Evolutionary conservation across 2,113 vertebrate species (phyloP).

Genomic region (Spilogale gracilis): DNA sequence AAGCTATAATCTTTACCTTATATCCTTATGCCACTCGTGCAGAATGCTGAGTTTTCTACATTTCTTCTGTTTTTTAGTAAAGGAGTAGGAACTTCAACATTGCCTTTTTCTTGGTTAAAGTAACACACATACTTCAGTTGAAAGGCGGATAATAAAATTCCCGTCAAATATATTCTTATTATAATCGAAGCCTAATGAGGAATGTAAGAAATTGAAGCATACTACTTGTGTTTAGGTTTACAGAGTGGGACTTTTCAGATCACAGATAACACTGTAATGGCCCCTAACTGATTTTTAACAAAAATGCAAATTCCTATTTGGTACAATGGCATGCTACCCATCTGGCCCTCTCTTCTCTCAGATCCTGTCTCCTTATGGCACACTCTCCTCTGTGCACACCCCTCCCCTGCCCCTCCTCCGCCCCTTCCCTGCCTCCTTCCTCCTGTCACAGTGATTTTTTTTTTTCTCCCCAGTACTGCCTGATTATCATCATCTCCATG

Average conservation of each 20-base stretch:
- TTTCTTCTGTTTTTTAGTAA: neutral
- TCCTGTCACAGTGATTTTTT: neutral
- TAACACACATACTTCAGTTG: neutral
- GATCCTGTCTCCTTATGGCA: rapidly evolving
- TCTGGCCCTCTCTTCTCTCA: neutral
- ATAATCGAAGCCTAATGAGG: neutral
- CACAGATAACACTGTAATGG: neutral
- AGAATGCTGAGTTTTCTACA: neutral
- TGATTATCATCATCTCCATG: rapidly evolving
- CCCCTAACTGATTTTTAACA: neutral
- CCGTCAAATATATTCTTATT: neutral
- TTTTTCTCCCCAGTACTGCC: neutral
- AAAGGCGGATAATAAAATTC: neutral
- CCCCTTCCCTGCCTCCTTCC: neutral
- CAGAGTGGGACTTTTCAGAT: neutral
- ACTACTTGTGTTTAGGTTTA: neutral
- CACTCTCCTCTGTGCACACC: neutral
- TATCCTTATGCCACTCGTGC: neutral
- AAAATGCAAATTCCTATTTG: neutral
- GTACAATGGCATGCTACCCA: no score
- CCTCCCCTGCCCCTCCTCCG: rapidly evolving
- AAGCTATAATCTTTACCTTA: neutral
- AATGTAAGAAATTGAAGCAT: neutral
- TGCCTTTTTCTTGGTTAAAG: neutral
- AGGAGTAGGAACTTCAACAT: neutral